Base-by-base conservation (phyloP, 2,888 invertebrate genomes). In the Oconnorella tubifera region DNA sequence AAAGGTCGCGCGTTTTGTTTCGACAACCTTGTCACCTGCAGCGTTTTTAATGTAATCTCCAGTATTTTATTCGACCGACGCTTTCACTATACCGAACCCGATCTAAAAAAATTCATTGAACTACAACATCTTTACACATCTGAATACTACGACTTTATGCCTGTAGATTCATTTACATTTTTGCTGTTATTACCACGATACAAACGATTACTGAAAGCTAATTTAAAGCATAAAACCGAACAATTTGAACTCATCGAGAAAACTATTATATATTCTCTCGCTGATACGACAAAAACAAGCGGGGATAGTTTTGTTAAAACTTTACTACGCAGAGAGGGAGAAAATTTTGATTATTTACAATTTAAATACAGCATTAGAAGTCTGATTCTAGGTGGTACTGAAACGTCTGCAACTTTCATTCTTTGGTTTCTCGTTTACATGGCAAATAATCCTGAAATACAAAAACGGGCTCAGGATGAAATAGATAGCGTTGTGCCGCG, bases 301-400 rank as follows among this genome's bases (percentile, higher is more conserved):
- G 53, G 53, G 23, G 53, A 51, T 6, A 51, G 53, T 25, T 51
- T 51, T 23, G 25, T 51, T 51, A 6, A 19, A 4, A 51, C 14
- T 19, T 25, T 51, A 6, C 53, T 51, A 6, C 23, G 25, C 14
- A 51, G 25, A 25, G 53, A 51, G 53, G 53, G 25, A 10, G 4
- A 10, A 6, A 25, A 51, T 10, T 50, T 32, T 51, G 51, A 60
- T 28, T 49, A 60, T 32, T 3, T 50, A 28, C 32, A 60, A 23
- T 33, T 60, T 14, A 10, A 28, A 1, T 50, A 51, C 50, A 50
- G n/a, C 48, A 28, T 60, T 1, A n/a, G 60, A 49, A 27, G 33
- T 31, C 10, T 60, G 1, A 49, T 48, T 32, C 60, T 60, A 2
- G 60, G 60, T 1, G 60, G 60, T 19, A 27, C 60, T n/a, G 60